Evolutionary conservation across 2,113 vertebrate genomes (phyloP).

Genomic region (Heliornis fulica): DNA sequence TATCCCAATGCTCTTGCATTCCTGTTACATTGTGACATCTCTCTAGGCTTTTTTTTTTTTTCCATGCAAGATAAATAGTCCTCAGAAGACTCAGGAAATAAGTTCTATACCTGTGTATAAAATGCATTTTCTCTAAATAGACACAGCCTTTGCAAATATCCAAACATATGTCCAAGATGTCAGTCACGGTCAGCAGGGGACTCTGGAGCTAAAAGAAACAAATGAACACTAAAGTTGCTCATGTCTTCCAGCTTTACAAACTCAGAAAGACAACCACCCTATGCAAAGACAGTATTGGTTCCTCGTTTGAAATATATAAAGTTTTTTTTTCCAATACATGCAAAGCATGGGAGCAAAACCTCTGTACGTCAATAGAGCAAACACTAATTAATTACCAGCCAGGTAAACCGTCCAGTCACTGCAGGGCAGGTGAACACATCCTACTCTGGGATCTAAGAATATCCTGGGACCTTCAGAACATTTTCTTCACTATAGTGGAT

Average conservation of each 20-base stretch:
- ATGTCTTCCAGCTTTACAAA: neutral
- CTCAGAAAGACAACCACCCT: neutral
- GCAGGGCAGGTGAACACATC: neutral
- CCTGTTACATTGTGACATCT: neutral
- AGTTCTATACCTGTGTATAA: slow-evolving; percentile 78
- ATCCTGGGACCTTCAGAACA: neutral
- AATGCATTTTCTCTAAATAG: slow-evolving; percentile 80
- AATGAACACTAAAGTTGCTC: neutral
- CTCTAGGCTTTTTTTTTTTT: neutral
- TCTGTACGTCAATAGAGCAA: neutral
- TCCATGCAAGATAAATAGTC: neutral
- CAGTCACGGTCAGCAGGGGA: slow-evolving; percentile 59
- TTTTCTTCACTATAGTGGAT: neutral
- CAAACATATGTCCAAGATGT: slow-evolving; percentile 75
- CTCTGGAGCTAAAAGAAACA: slow-evolving; percentile 58
- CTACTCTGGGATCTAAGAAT: neutral
- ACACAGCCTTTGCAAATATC: slow-evolving; percentile 79
- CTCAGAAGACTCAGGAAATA: neutral
- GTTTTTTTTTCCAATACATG: neutral
- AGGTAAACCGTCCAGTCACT: neutral
- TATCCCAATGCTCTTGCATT: neutral
- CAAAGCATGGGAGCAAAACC: neutral
- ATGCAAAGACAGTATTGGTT: neutral
- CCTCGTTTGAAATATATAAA: neutral
- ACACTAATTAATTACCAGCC: neutral